A percentile compares a stretch with the other conserved stretches of the same genome.
Evolutionary conservation across 2,113 vertebrate genomes (phyloP).

Genomic region (Crotalus horridus): DNA sequence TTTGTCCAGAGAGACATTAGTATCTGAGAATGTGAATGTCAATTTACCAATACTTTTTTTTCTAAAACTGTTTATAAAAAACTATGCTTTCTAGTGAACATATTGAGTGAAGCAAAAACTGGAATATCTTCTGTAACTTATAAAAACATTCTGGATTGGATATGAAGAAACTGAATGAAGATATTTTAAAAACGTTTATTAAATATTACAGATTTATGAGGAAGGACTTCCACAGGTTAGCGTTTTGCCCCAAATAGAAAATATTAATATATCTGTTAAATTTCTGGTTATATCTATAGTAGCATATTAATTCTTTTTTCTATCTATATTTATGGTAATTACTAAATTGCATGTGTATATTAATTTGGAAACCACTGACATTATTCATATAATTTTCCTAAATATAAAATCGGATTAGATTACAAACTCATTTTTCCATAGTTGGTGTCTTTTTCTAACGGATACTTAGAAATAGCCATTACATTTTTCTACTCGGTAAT

Average conservation of each 20-base stretch:
- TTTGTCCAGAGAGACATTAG: slow-evolving; percentile 65
- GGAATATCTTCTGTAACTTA: not conserved
- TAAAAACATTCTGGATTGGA: not conserved
- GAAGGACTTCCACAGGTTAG: not conserved
- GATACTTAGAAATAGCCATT: not conserved
- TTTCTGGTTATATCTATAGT: not conserved
- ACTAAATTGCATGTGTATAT: not conserved
- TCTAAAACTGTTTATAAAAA: not conserved
- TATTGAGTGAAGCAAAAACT: not conserved
- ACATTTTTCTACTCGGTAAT: not conserved
- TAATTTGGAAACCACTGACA: not conserved
- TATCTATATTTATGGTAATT: not conserved
- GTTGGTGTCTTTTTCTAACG: not conserved
- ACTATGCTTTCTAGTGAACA: not conserved
- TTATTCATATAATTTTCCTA: not conserved
- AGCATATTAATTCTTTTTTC: not conserved
- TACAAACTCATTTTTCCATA: not conserved
- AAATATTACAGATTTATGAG: not conserved
- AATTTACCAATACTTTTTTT: slow-evolving; percentile 47
- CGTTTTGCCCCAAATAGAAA: not conserved
- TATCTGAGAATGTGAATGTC: slow-evolving; percentile 37
- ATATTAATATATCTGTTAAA: not conserved
- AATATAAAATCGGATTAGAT: not conserved
- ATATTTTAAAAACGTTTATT: not conserved
- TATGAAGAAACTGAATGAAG: not conserved